Conservation (phyloP, 2,888 invertebrate species). For the Leptinotarsa haldemani region DNA sequence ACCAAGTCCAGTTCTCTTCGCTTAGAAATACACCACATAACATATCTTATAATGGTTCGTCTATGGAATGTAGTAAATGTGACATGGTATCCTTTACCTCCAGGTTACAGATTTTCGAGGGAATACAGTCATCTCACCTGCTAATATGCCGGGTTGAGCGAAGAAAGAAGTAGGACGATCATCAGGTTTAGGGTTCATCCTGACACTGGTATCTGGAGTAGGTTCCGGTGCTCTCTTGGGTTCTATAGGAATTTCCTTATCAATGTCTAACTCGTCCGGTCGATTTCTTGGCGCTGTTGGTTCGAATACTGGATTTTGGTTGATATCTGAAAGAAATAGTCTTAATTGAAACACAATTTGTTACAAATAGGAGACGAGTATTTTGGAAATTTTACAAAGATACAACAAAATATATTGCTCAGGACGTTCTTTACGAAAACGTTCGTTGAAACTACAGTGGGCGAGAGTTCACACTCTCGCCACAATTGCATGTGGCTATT, state of each 20-base stretch:
- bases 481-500: no score
- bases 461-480: no score
- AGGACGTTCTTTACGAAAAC: no score
- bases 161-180: constrained; percentile 92
- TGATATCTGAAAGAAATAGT: constrained; percentile 11
- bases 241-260: constrained; percentile 36
- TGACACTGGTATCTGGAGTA: constrained; percentile 62
- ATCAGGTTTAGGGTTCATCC: constrained; percentile 86
- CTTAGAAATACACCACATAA: no score
- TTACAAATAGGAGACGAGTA: background rate
- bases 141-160: constrained; percentile 92
- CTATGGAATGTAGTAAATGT: no score
- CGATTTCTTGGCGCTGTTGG: constrained; percentile 36
- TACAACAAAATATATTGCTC: no score
- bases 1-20: no score
- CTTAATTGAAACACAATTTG: background rate
- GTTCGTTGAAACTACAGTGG: no score
- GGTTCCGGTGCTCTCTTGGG: constrained; percentile 39
- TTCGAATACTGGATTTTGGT: constrained; percentile 29
- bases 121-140: constrained; percentile 71
- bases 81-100: no score
- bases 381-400: no score
- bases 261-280: constrained; percentile 34
- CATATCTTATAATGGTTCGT: no score
- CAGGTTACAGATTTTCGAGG: no score